Evolutionary conservation across 2,888 invertebrate species (phyloP), one percentile per base, ranked within the genome.

Genomic region (Leptinotarsa juncta): DNA sequence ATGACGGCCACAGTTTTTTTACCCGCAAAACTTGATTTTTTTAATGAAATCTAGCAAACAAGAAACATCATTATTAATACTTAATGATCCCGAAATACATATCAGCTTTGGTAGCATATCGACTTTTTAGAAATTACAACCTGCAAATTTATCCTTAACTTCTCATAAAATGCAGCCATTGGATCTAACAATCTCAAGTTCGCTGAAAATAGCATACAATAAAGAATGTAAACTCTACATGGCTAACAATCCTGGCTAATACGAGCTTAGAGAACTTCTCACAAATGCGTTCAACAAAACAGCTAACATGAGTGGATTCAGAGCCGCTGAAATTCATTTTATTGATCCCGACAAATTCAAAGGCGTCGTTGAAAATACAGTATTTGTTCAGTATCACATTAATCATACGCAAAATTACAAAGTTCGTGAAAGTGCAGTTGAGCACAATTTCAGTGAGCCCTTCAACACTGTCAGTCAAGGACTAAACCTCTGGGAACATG

Each of bases 71-170:
- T 32, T 32, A 32, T 32, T 32, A 5, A 5, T 32, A 32, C 26
- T 32, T 5, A 1, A 5, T 32, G 5, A 32, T 32, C n/a, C 20
- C 50, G 50, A 50, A 50, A 67, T 3, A 12, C 20, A 67, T 70
- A 57, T 69, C 42, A 69, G 60, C 69, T 60, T 69, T 26, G 57
- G 49, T 20, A 57, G 69, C 69, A 69, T 69, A 69, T 57, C 7
- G 60, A 4, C 69, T 69, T 69, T 50, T 67, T 32, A 5, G 5
- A 32, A 32, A 32, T 32, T 1, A 32, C 32, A 32, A 32, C 32
- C 32, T 32, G 7, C 14, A 14, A 23, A 4, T 32, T 32, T 7
- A 51, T 42, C 12, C 51, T 51, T 48, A 23, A 42, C 49, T 57
- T 15, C 57, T 42, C 48, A 69, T 57, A 69, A 69, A 53, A 68